A percentile compares a stretch with the other conserved stretches of the same genome.
Conservation (phyloP, 2,888 invertebrate species). For the Calameuta idolon region DNA sequence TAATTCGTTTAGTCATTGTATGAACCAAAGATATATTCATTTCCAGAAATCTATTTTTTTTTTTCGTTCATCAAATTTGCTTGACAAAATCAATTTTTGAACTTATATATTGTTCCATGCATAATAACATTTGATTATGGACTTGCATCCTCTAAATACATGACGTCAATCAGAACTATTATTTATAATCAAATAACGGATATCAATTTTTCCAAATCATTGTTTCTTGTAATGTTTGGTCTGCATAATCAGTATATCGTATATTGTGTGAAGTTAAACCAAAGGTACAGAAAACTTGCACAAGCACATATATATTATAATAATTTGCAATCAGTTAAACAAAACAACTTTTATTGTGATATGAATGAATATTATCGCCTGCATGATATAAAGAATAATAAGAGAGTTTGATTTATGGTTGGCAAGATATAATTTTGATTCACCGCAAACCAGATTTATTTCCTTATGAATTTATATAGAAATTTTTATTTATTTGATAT, state of each 20-base stretch:
- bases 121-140: too few species aligned
- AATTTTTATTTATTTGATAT: constrained; percentile 9
- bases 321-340: not conserved
- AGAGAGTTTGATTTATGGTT: not conserved
- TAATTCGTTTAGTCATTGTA: not conserved
- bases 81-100: not conserved
- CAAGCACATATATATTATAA: constrained; percentile 4
- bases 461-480: not conserved
- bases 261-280: constrained; percentile 17
- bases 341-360: not conserved
- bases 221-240: not conserved
- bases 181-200: constrained; percentile 15
- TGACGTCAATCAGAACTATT: constrained; percentile 13
- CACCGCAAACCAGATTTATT: not conserved
- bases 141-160: constrained; percentile 6
- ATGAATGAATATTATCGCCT: not conserved
- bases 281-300: constrained; percentile 12
- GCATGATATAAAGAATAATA: not conserved
- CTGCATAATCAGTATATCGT: not conserved
- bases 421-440: not conserved
- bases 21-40: not conserved
- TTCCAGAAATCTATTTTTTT: not conserved
- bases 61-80: not conserved
- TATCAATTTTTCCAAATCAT: not conserved
- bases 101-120: too few species aligned